phyloP scores from a whole-genome alignment of 2,888 invertebrate genomes.

The Hirtodrosophila alboralis region DNA sequence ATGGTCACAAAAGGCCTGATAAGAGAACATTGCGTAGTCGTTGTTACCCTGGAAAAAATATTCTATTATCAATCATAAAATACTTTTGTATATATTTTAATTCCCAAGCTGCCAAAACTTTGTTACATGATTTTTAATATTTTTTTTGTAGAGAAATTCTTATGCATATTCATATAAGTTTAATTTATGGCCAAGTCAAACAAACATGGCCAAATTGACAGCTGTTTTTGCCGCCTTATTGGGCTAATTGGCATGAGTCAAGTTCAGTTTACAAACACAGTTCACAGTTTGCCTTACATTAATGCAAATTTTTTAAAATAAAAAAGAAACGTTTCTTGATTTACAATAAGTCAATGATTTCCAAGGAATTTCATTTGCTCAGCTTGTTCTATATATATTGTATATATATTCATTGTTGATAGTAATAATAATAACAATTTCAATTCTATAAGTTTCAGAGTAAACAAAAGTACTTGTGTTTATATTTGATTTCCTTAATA shows the following conservation, averaged over 20 bases:
- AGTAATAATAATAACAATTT: conserved; percentile 5
- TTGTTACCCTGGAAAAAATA: conserved; percentile 39
- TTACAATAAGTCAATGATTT: conserved; percentile 4
- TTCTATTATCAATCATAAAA: not conserved
- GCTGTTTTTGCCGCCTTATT: conserved; percentile 42
- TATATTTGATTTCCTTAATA: too few species aligned
- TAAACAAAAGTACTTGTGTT: conserved; percentile 37
- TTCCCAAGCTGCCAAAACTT: too few species aligned
- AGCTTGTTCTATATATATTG: too few species aligned
- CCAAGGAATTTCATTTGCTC: conserved; percentile 7
- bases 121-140: too few species aligned
- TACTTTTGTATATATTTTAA: too few species aligned
- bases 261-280: conserved; percentile 29
- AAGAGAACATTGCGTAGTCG: conserved; percentile 59
- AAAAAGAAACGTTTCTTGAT: conserved; percentile 11
- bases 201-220: conserved; percentile 48
- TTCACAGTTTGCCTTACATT: conserved; percentile 41
- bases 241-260: conserved; percentile 59
- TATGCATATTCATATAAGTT: conserved; percentile 51
- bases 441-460: conserved; percentile 31
- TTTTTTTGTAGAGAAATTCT: conserved; percentile 43
- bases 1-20: conserved; percentile 36
- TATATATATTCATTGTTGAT: too few species aligned
- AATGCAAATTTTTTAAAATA: conserved; percentile 43
- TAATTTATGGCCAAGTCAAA: not conserved